These are phyloP conservation scores for Myripristis murdjan DNA, from an alignment of 2,797 vertebrate genomes.

Conservation along the genomic window DNA sequence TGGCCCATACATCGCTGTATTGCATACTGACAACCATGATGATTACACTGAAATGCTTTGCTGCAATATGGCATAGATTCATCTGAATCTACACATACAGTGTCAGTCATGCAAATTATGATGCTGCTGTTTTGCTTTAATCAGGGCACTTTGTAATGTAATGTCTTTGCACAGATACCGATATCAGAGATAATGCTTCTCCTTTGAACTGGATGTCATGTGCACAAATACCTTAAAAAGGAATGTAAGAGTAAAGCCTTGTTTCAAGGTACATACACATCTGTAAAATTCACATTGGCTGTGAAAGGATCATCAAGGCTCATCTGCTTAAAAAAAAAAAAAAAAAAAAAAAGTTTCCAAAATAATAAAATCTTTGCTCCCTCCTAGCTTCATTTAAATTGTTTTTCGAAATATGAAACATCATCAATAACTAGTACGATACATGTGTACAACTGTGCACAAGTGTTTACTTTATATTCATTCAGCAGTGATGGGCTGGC, in stretches of 20 bases:
- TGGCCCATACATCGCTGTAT: conserved; percentile 9
- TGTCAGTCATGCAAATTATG: conserved; percentile 23
- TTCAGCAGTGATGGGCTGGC: neutral
- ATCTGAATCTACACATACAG: conserved; percentile 15
- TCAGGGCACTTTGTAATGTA: conserved; percentile 7
- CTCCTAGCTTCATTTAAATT: too few relatives aligned
- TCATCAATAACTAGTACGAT: neutral
- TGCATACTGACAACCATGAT: neutral
- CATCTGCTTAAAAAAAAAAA: neutral
- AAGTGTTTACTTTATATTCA: neutral
- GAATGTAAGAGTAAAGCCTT: conserved; percentile 33
- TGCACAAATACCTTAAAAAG: neutral
- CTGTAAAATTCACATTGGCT: neutral
- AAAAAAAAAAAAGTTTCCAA: neutral
- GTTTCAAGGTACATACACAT: conserved; percentile 17
- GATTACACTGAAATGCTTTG: conserved; percentile 15
- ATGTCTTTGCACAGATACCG: neutral
- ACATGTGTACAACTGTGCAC: neutral
- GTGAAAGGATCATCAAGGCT: conserved; percentile 13
- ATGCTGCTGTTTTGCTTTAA: conserved; percentile 15
- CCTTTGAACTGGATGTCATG: conserved; percentile 4
- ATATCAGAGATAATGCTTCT: neutral
- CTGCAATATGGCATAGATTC: neutral
- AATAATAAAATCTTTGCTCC: neutral
- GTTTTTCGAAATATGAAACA: neutral